phyloP scores from a whole-genome alignment of 2,797 vertebrate species.

The Eidolon dupreanum region DNA sequence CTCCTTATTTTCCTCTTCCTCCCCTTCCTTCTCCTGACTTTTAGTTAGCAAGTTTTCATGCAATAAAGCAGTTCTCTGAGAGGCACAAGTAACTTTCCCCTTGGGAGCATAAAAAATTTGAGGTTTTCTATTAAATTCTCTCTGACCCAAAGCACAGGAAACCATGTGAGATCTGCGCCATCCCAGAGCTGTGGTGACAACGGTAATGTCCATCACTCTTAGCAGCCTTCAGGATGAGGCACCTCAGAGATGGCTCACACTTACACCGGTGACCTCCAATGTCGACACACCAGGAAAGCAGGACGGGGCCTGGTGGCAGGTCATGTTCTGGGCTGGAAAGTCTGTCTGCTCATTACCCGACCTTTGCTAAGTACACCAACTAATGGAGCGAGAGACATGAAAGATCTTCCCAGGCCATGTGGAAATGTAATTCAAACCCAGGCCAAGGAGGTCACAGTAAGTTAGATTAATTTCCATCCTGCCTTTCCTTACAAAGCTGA shows the following conservation, averaged over 20 bases:
- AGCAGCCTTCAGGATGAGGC: neutral
- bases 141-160: neutral
- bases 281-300: neutral
- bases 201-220: neutral
- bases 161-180: rapidly evolving
- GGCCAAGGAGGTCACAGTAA: slow-evolving; percentile 66
- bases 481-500: slow-evolving; percentile 62
- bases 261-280: neutral
- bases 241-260: neutral
- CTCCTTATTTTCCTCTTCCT: too few species aligned
- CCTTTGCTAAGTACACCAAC: slow-evolving; percentile 76
- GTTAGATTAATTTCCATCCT: slow-evolving; percentile 78
- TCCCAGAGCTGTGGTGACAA: neutral
- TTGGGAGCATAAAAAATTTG: rapidly evolving
- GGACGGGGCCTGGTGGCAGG: neutral
- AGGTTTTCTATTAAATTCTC: neutral
- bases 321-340: slow-evolving; percentile 64
- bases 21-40: neutral
- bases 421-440: slow-evolving; percentile 83
- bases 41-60: neutral
- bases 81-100: neutral
- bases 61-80: neutral
- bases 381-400: slow-evolving; percentile 82
- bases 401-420: slow-evolving; percentile 70
- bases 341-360: slow-evolving; percentile 69